These are phyloP conservation scores for Drosophila melanica DNA, from an alignment of 1,140 invertebrate species.

Conservation along the genomic window DNA sequence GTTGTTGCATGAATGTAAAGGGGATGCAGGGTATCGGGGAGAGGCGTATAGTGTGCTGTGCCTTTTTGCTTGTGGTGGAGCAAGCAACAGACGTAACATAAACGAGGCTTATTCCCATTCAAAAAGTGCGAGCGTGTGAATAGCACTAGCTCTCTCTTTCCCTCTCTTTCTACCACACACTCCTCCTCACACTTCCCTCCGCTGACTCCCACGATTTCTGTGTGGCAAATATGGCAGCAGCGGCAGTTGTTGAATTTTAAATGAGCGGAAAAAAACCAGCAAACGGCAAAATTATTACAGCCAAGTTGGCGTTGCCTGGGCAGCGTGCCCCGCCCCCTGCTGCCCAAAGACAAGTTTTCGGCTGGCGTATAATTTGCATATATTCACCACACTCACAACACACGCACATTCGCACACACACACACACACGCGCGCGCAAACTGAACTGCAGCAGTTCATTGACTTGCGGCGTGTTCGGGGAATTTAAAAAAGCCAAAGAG, in stretches of 20 bases:
- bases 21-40: not conserved
- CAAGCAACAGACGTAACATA: constrained; percentile 49
- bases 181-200: constrained; percentile 17
- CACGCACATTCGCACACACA: constrained; percentile 33
- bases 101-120: constrained; percentile 78
- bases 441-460: constrained; percentile 61
- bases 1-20: constrained; percentile 44
- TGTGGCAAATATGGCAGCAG: constrained; percentile 59
- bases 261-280: constrained; percentile 70
- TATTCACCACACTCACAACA: constrained; percentile 27
- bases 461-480: constrained; percentile 66
- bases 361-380: constrained; percentile 69
- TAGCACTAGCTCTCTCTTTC: not conserved
- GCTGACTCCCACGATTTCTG: not conserved
- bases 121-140: constrained; percentile 57
- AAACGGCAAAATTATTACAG: constrained; percentile 78
- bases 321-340: constrained; percentile 10
- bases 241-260: constrained; percentile 81
- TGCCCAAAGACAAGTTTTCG: constrained; percentile 74
- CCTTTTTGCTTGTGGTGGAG: constrained; percentile 16
- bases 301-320: constrained; percentile 49
- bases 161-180: constrained; percentile 8
- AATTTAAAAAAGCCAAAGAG: constrained; percentile 47
- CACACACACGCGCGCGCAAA: constrained; percentile 19
- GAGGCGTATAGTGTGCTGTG: constrained; percentile 16